Evolutionary conservation across 2,888 invertebrate genomes (phyloP), one percentile per base, ranked within the genome.

Genomic region (Scaeva pyrastri): DNA sequence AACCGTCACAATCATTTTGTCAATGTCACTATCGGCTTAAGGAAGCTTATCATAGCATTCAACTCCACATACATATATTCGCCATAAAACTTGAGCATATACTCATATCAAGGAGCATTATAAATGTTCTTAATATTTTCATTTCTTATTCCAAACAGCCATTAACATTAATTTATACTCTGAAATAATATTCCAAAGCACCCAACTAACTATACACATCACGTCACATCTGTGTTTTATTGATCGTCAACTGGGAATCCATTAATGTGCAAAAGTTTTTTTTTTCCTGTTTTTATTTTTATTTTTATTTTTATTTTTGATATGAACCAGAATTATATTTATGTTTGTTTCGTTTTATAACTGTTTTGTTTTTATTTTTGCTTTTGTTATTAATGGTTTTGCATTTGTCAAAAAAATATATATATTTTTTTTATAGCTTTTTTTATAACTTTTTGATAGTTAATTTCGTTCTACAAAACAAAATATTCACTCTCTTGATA

Each of bases 181-280:
- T 16, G 11, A 58, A 31, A 36, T 5, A 36, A 7, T 11, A 31
- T 36, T 36, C 16, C 2, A 19, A 36, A 12, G 31, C 16, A 36
- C 16, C 12, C 19, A 21, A 50, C 39, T 5, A 16, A 16, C 31
- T 31, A 6, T 16, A 26, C 10, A 3, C 58, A 2, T 36, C 19
- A 48, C 48, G 36, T 66, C 48, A 66, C 66, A 66, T 66, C 66
- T 66, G 48, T 66, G 8, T 66, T 70, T 70, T 55, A 70, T 70
- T 41, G 70, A 70, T 70, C 52, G 52, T 70, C 70, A 70, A 70
- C 23, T 16, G 41, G 8, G 60, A 55, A 41, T 52, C 70, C 52
- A 70, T 70, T 52, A 55, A 70, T 55, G 19, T 70, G 70, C 41
- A 55, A 41, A 70, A 55, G 23, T 21, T 50, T 50, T 50, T 19